Percentiles rank a stretch among this genome's conserved stretches.
phyloP scores from a whole-genome alignment of 2,113 vertebrate genomes.

The Trichechus manatus region DNA sequence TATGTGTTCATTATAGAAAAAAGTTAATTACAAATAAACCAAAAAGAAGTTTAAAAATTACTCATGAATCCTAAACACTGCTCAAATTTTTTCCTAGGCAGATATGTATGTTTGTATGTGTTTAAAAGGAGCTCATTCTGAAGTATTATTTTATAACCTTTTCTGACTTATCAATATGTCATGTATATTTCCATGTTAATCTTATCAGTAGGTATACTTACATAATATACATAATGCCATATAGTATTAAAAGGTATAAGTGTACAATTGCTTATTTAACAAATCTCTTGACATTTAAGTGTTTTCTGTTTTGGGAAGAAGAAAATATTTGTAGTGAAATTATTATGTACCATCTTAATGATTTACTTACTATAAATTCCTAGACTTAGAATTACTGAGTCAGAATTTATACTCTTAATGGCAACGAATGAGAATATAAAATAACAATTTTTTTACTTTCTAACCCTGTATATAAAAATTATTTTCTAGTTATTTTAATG shows the following conservation, averaged over 20 bases:
- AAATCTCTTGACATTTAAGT: neutral
- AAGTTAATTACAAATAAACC: slow-evolving; percentile 30
- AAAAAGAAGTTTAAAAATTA: slow-evolving; percentile 4
- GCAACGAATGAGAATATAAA: neutral
- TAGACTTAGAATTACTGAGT: neutral
- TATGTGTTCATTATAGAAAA: neutral
- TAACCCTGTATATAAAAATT: neutral
- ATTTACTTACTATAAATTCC: slow-evolving; percentile 51
- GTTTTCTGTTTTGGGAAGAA: slow-evolving; percentile 2
- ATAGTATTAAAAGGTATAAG: neutral
- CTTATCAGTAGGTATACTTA: neutral
- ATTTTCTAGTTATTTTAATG: slow-evolving; percentile 32
- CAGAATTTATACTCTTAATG: slow-evolving; percentile 3
- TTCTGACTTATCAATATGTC: neutral
- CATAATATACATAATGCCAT: neutral
- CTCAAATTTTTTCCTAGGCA: neutral
- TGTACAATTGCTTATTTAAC: neutral
- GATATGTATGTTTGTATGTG: neutral
- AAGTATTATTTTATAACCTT: slow-evolving; percentile 17
- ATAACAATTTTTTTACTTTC: neutral
- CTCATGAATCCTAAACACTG: neutral
- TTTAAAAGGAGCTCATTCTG: slow-evolving; percentile 26
- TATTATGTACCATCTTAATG: slow-evolving; percentile 11
- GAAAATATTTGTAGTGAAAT: neutral
- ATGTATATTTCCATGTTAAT: neutral